phyloP scores from a whole-genome alignment of 1,140 invertebrate species.

The Temnothorax nylanderi region DNA sequence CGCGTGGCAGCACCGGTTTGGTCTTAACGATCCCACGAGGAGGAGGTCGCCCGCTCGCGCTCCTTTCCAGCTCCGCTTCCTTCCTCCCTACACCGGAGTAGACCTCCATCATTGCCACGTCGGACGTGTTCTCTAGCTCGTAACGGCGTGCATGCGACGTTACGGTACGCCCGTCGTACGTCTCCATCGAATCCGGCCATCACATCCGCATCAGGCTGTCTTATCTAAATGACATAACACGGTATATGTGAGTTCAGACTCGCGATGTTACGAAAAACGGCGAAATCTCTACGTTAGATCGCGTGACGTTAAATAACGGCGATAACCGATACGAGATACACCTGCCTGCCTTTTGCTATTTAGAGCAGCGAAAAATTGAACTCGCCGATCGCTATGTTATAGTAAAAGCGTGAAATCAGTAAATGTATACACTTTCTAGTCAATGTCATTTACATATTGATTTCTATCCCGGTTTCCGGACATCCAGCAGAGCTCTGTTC shows the following conservation, averaged over 20 bases:
- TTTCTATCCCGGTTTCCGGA: background rate
- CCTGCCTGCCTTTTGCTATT: background rate
- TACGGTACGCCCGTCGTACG: background rate
- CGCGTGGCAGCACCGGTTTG: constrained; percentile 81
- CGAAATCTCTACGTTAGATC: background rate
- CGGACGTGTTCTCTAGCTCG: background rate
- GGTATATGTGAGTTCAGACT: background rate
- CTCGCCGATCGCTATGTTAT: background rate
- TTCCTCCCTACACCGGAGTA: background rate
- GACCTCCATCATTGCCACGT: constrained; percentile 5
- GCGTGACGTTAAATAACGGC: background rate
- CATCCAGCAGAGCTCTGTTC: background rate
- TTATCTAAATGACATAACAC: background rate
- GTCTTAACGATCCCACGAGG: constrained; percentile 53
- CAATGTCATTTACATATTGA: background rate
- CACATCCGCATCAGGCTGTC: background rate
- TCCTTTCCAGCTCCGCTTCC: constrained; percentile 20
- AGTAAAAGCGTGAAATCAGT: no score
- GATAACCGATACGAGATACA: background rate
- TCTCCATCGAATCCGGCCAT: background rate
- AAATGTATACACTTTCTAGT: no score
- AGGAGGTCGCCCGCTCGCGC: constrained; percentile 33
- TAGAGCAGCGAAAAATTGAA: background rate
- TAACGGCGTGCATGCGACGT: background rate
- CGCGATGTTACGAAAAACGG: background rate